Evolutionary conservation across 2,888 invertebrate genomes (phyloP), one percentile per base, ranked within the genome.

Genomic region (Drosophila birchii): DNA sequence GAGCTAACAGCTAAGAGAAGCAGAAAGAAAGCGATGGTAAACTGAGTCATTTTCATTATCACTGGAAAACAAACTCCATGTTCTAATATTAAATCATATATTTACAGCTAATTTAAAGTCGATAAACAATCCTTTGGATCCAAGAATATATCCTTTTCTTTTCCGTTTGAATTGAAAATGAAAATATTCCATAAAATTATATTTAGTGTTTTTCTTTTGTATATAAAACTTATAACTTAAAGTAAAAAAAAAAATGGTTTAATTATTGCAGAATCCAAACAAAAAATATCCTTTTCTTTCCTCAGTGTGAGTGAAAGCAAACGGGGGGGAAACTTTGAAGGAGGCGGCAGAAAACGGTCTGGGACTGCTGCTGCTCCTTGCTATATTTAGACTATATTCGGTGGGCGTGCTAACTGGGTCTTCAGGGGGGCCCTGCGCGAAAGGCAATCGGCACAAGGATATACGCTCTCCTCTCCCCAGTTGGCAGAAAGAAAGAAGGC

Each of bases 381-480:
- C 80, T 83, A 83, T 80, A 78, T 86, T 83, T 78, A 82, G 79
- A 71, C 36, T 56, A 39, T 59, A 47, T 66, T 41, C 39, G 43
- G 61, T 56, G 61, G 66, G 78, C 55, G 63, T 72, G 60, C 57
- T 69, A 81, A 80, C 75, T 76, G 70, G 79, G 79, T 84, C 79
- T 78, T 72, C 53, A 67, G 84, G 79, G 74, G 79, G 74, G 75
- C 20, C 34, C 34, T 14, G 20, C 34, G 81, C 79, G 67, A 67
- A 72, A 45, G 18, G 57, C 62, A 78, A 81, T 60, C 78, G 74
- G 80, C 83, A 77, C 86, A 86, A 85, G 86, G 86, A 85, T 86
- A 84, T 62, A 44, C 69, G 56, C 56, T 55, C 36, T 16, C 53
- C 8, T 38, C 18, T 29, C 59, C 43, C 6, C 29, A 3, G 14